A percentile compares a stretch with the other conserved stretches of the same genome.
phyloP scores from a whole-genome alignment of 2,888 invertebrate species.

The Arctia plantaginis region DNA sequence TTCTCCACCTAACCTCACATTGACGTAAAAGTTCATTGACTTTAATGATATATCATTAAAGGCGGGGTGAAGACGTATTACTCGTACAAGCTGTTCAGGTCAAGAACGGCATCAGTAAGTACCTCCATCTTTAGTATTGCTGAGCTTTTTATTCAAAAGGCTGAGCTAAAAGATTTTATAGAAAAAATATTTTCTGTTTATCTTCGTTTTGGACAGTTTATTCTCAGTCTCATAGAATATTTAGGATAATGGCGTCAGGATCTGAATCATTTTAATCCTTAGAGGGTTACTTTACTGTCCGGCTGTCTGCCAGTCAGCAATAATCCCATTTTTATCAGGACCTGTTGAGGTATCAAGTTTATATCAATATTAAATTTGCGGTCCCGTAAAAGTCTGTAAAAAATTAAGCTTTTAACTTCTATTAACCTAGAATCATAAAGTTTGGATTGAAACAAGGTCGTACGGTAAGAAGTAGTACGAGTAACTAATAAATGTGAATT shows the following conservation, averaged over 20 bases:
- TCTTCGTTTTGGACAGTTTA: not conserved
- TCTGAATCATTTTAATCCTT: no score
- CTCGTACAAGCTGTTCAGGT: slow-evolving; percentile 16
- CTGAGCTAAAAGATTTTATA: not conserved
- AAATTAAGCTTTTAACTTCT: not conserved
- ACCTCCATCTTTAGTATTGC: not conserved
- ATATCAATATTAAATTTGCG: not conserved
- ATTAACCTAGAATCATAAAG: not conserved
- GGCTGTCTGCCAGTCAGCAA: no score
- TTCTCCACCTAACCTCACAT: slow-evolving; percentile 30
- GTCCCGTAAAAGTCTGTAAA: not conserved
- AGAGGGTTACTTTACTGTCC: no score
- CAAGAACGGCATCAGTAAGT: slow-evolving; percentile 22
- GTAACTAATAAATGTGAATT: not conserved
- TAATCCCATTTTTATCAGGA: no score
- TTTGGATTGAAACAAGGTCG: not conserved
- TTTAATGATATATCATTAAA: slow-evolving; percentile 23
- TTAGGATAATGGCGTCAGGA: no score
- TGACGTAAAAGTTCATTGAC: slow-evolving; percentile 49
- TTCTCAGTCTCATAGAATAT: no score
- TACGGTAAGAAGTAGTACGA: no score
- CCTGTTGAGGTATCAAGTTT: not conserved
- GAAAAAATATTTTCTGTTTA: not conserved
- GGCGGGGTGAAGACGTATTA: slow-evolving; percentile 23
- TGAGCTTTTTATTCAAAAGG: not conserved